phyloP scores from a whole-genome alignment of 2,113 vertebrate species.

The Melierax canorus region DNA sequence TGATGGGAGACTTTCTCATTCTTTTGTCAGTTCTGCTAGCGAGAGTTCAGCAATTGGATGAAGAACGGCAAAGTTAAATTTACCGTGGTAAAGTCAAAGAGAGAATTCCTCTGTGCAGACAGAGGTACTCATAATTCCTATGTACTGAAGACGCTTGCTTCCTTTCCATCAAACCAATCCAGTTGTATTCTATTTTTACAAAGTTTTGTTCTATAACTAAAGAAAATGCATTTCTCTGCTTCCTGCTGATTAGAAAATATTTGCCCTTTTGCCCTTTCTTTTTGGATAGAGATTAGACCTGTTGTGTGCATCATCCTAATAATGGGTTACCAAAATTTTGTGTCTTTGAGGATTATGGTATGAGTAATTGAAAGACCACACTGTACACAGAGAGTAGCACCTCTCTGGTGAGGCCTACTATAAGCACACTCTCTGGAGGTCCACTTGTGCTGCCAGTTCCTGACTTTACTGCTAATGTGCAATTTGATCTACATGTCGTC shows the following conservation, averaged over 20 bases:
- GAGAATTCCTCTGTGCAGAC: neutral
- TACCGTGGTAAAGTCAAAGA: neutral
- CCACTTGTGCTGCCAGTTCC: neutral
- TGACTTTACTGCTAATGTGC: neutral
- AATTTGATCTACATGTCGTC: rapidly evolving
- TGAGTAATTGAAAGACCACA: neutral
- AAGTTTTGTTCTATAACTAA: neutral
- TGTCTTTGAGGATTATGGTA: neutral
- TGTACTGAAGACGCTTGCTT: neutral
- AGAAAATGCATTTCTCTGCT: neutral
- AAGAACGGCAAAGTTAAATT: neutral
- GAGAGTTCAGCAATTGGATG: neutral
- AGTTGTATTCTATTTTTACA: neutral
- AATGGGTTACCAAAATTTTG: neutral
- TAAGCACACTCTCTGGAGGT: neutral
- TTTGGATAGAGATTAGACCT: neutral
- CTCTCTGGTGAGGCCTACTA: neutral
- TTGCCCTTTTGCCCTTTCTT: neutral
- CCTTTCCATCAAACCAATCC: neutral
- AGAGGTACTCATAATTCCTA: neutral
- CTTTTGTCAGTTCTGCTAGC: neutral
- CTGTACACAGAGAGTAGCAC: neutral
- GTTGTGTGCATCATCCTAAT: rapidly evolving
- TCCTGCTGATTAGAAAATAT: neutral
- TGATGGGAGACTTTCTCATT: neutral